phyloP scores from a whole-genome alignment of 2,113 vertebrate genomes.

The Nannobrachium achirus region DNA sequence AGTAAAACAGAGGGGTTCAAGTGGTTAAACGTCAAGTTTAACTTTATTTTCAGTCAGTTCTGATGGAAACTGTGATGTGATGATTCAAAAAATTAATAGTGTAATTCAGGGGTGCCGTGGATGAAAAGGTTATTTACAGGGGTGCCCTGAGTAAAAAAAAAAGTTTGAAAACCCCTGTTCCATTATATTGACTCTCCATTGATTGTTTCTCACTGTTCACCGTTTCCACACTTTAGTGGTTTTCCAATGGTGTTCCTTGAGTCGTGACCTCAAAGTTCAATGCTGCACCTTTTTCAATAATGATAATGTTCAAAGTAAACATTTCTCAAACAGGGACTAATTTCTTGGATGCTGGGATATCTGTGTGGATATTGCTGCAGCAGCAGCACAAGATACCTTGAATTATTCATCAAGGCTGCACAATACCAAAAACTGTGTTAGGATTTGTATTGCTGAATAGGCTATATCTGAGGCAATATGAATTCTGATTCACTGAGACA shows the following conservation, averaged over 20 bases:
- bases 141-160: no score
- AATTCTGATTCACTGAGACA: no score
- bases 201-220: conserved; percentile 5
- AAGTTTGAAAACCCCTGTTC: no score
- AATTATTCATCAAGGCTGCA: conserved; percentile 41
- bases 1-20: no score
- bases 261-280: neutral
- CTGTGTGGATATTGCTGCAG: conserved; percentile 7
- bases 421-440: neutral
- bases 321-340: conserved; percentile 30
- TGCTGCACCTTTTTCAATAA: neutral
- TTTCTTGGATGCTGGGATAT: conserved; percentile 29
- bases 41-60: no score
- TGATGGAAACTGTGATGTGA: no score
- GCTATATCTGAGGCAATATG: no score
- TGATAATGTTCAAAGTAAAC: neutral
- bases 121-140: no score
- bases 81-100: no score
- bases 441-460: no score
- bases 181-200: neutral
- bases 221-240: neutral
- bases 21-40: no score
- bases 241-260: neutral
- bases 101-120: no score
- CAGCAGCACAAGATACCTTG: conserved; percentile 16